phyloP scores from a whole-genome alignment of 1,140 invertebrate species.

The Trichonephila clavipes region DNA sequence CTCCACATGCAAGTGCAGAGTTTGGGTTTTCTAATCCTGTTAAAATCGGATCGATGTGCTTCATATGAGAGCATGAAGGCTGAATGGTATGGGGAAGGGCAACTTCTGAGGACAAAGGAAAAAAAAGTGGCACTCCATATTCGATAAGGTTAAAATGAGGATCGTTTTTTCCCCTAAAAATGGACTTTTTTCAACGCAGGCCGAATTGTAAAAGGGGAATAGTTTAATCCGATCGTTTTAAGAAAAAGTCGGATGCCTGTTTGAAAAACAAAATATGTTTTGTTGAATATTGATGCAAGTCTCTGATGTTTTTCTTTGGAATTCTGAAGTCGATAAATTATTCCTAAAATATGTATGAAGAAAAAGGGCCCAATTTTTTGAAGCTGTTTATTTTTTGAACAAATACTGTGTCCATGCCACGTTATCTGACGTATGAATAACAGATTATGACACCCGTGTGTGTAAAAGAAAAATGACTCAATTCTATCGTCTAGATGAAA shows the following conservation, averaged over 20 bases:
- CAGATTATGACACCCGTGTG: too few species aligned
- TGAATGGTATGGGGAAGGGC: neutral
- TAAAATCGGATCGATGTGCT: slow-evolving; percentile 18
- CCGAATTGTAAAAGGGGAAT: neutral
- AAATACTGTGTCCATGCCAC: too few species aligned
- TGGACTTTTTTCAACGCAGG: neutral
- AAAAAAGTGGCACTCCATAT: neutral
- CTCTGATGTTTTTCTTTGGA: too few species aligned
- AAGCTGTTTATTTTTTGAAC: too few species aligned
- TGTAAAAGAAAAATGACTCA: too few species aligned
- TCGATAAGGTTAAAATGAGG: neutral
- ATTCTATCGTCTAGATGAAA: too few species aligned
- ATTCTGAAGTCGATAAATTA: neutral
- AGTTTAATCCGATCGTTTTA: neutral
- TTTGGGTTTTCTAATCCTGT: slow-evolving; percentile 3
- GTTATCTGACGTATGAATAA: too few species aligned
- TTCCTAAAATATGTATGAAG: neutral
- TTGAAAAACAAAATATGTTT: neutral
- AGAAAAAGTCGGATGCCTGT: neutral
- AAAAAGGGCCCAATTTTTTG: neutral
- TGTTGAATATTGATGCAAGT: neutral
- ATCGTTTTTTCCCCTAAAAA: neutral
- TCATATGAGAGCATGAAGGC: neutral
- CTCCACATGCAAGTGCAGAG: neutral
- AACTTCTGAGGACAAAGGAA: neutral